These are phyloP conservation scores for Stenopsyche tienmushanensis DNA, from an alignment of 1,140 invertebrate species.

Conservation along the genomic window DNA sequence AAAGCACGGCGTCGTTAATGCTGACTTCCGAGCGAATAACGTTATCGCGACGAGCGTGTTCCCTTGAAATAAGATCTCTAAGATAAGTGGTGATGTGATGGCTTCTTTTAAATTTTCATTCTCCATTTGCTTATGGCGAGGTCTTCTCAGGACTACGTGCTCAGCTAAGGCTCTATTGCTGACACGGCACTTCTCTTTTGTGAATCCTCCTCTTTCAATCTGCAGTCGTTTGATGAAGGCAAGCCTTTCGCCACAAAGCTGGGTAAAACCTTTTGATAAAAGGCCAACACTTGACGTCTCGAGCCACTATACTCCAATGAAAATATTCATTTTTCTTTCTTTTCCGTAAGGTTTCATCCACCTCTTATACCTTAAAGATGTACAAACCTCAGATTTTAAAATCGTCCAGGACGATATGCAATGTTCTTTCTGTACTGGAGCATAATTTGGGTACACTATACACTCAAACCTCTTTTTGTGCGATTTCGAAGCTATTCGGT, in stretches of 20 bases:
- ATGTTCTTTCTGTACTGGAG: neutral
- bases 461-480: neutral
- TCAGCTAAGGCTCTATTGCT: slow-evolving; percentile 8
- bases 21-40: too few relatives aligned
- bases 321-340: neutral
- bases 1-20: too few relatives aligned
- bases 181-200: slow-evolving; percentile 16
- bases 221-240: slow-evolving; percentile 16
- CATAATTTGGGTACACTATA: neutral
- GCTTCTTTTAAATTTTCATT: slow-evolving; percentile 14
- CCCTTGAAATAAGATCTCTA: neutral
- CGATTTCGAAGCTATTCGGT: too few relatives aligned
- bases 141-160: neutral
- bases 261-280: slow-evolving; percentile 16
- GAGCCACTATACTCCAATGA: neutral
- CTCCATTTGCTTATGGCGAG: neutral
- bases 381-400: neutral
- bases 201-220: slow-evolving; percentile 11
- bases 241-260: slow-evolving; percentile 8
- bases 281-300: slow-evolving; percentile 9
- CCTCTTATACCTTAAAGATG: neutral
- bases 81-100: neutral
- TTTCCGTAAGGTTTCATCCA: neutral
- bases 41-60: too few relatives aligned
- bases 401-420: too few relatives aligned